phyloP scores from a whole-genome alignment of 2,113 vertebrate species.

The human region DNA sequence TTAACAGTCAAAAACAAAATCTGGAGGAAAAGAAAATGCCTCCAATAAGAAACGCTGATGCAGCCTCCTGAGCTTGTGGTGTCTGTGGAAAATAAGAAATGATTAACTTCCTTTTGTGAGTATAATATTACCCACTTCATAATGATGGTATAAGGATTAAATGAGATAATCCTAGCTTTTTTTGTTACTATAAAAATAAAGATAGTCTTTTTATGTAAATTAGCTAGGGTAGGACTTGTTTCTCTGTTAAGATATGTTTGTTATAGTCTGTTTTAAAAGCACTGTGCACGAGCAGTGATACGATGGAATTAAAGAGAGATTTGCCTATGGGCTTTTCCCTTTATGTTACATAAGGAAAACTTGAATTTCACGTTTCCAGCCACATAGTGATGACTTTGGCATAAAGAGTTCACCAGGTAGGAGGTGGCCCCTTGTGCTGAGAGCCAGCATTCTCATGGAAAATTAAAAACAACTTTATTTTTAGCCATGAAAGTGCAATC shows the following conservation, averaged over 20 bases:
- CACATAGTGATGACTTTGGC: background rate
- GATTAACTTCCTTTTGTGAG: background rate
- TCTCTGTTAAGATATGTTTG: background rate
- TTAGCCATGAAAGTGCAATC: background rate
- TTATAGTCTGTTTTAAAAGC: background rate
- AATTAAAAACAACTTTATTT: conserved; percentile 62
- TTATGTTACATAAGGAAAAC: background rate
- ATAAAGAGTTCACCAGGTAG: background rate
- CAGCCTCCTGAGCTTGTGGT: background rate
- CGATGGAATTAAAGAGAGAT: background rate
- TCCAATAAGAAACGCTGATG: background rate
- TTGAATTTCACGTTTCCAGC: background rate
- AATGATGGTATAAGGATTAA: background rate
- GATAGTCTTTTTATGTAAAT: background rate
- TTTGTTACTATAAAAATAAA: background rate
- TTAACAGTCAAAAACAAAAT: background rate
- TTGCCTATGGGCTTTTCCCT: background rate
- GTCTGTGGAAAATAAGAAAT: background rate
- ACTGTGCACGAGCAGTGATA: background rate
- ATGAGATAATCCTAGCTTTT: background rate
- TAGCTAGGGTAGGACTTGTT: background rate
- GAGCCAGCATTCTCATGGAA: background rate
- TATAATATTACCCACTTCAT: background rate
- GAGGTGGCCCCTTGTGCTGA: background rate
- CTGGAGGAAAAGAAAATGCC: background rate